phyloP scores from a whole-genome alignment of 2,888 invertebrate species.

The Cephus spinipes region DNA sequence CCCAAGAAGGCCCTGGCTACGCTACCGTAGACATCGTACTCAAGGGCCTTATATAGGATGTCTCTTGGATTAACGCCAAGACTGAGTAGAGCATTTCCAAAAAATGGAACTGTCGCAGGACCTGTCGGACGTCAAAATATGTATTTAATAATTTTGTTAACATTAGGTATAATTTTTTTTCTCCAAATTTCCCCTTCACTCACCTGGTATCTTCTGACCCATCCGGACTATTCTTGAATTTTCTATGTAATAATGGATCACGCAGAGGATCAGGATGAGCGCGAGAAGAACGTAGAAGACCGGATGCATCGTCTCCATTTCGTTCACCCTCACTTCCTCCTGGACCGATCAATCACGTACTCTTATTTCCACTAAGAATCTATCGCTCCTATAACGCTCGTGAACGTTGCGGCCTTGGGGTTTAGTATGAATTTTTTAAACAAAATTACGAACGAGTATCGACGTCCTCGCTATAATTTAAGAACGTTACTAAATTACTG shows the following conservation, averaged over 20 bases:
- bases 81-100: constrained; percentile 54
- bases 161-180: neutral
- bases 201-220: constrained; percentile 58
- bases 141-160: neutral
- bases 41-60: constrained; percentile 34
- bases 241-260: constrained; percentile 56
- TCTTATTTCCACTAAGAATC: neutral
- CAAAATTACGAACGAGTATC: neutral
- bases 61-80: constrained; percentile 47
- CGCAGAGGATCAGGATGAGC: constrained; percentile 47
- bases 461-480: neutral
- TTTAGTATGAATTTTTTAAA: no score
- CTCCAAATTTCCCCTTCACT: constrained; percentile 8
- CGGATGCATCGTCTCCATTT: constrained; percentile 42
- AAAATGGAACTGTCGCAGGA: constrained; percentile 53
- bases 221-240: constrained; percentile 44
- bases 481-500: neutral
- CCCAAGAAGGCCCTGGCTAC: constrained; percentile 57
- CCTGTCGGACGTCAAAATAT: constrained; percentile 34
- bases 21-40: constrained; percentile 48
- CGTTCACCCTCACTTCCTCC: constrained; percentile 11
- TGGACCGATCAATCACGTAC: neutral
- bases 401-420: neutral
- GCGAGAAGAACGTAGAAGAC: constrained; percentile 52
- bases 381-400: neutral